Evolutionary conservation across 2,888 invertebrate genomes (phyloP), one percentile per base, ranked within the genome.

Genomic region (Watsonalla binaria): DNA sequence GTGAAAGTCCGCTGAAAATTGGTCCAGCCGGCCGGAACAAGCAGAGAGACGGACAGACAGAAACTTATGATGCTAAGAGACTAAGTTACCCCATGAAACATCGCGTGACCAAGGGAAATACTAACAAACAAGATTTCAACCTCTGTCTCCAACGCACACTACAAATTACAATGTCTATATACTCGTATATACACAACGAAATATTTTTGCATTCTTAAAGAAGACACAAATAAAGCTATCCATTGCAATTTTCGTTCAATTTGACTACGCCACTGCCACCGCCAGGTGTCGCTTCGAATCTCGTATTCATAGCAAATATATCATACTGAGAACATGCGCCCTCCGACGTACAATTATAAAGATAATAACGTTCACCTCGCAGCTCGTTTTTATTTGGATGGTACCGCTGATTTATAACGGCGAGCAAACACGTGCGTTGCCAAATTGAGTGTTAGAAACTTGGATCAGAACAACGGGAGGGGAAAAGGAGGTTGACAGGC

Each of bases 261-360:
- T 69, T 68, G 63, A 63, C 60, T 50, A 57, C 67, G 70, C 73
- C 80, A 80, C 80, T 80, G 80, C 82, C 79, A 73, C 77, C 70
- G 75, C 80, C 86, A 85, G 88, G 85, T 86, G 86, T 85, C 84
- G 80, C 83, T 74, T 74, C 76, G 78, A 86, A 90, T 90, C 84
- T 76, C 82, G 86, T 87, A 90, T 90, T 90, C 90, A 90, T 90
- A 79, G 82, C 68, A 83, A 81, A 89, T 90, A 90, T 87, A 90
- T 90, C 90, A 90, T 84, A 77, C 11, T 42, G 74, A 71, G 61
- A 56, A 8, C 60, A 55, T 58, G 60, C 56, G 62, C 80, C 80
- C 74, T 82, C 82, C 90, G 90, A 90, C 90, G 86, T 90, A 87
- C 90, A 90, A 90, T 90, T 90, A 90, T 86, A 90, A 87, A 89